phyloP scores from a whole-genome alignment of 2,113 vertebrate species.

The Noturus placidus region DNA sequence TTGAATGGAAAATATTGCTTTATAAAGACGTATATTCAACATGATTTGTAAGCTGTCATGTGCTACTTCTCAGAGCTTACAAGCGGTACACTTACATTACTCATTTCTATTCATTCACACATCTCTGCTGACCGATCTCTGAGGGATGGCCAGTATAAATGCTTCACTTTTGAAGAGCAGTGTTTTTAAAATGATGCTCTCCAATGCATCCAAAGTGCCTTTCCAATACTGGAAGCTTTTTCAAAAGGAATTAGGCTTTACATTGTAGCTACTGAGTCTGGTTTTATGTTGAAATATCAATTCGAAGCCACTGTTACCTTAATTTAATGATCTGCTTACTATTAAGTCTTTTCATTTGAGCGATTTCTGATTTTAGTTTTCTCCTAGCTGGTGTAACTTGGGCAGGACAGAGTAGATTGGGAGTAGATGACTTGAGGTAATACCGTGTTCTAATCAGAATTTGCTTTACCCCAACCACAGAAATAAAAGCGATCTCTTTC shows the following conservation, averaged over 20 bases:
- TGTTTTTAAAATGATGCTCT: neutral
- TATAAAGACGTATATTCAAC: neutral
- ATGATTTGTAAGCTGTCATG: neutral
- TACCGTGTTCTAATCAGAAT: too few relatives aligned
- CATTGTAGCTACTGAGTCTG: neutral
- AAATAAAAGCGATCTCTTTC: too few relatives aligned
- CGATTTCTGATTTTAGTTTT: too few relatives aligned
- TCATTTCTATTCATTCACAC: neutral
- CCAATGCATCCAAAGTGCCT: neutral
- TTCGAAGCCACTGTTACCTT: neutral
- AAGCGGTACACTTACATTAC: neutral
- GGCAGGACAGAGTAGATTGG: too few relatives aligned
- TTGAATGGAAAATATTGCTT: neutral
- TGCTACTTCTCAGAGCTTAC: neutral
- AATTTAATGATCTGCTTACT: too few relatives aligned
- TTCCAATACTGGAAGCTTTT: neutral
- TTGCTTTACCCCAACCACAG: too few relatives aligned
- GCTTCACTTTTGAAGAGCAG: neutral
- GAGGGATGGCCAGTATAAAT: neutral
- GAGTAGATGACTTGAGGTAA: too few relatives aligned
- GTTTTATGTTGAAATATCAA: neutral
- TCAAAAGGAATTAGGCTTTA: neutral
- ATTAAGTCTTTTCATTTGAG: too few relatives aligned
- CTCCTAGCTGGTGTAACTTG: too few relatives aligned
- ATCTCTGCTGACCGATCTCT: neutral